Evolutionary conservation across 2,797 vertebrate species (phyloP), one percentile per base, ranked within the genome.

Genomic region (Acanthopagrus latus): DNA sequence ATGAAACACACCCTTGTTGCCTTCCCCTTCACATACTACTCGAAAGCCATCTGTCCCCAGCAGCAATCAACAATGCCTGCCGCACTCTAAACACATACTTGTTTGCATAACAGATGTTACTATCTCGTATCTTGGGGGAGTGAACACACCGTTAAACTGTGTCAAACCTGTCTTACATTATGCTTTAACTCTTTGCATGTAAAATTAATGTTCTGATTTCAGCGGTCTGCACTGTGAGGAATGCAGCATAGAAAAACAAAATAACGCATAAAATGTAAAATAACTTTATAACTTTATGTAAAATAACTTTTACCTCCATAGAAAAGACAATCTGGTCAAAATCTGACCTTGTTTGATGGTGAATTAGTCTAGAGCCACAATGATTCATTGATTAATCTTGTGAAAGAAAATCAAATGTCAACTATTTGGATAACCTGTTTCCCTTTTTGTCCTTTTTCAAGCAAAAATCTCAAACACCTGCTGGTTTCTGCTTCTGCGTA

Each of bases 91-190:
- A 57, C 9, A 62, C 10, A 0, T 33, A 16, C 44, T 82, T 18
- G 7, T 91, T 90, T 91, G 86, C 87, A 85, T 88, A 91, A 90
- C 80, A 80, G 87, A 72, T 29, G 14, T 0, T 12, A 1, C 1
- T 55, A 78, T 78, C 38, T 56, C 8, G 1, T 21, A 33, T 33
- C 33, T 38, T 51, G 18, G 12, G 4, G 5, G 1, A 5, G 16
- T 21, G 8, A 55, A 46, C 17, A 27, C 14, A 54, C 33, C 2
- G n/a, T 65, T 56, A 29, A 50, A 46, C 9, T 21, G 6, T 18
- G 51, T 56, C 20, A 51, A 52, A 63, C 60, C 10, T 17, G 1
- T 27, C 44, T 2, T 16, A 55, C 9, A 62, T 59, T 7, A 57
- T 67, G 59, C 29, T 65, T 78, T 23, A 29, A 63, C 47, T 11